Conservation (phyloP, 2,797 vertebrate species). For the Sebastes paucispinis region DNA sequence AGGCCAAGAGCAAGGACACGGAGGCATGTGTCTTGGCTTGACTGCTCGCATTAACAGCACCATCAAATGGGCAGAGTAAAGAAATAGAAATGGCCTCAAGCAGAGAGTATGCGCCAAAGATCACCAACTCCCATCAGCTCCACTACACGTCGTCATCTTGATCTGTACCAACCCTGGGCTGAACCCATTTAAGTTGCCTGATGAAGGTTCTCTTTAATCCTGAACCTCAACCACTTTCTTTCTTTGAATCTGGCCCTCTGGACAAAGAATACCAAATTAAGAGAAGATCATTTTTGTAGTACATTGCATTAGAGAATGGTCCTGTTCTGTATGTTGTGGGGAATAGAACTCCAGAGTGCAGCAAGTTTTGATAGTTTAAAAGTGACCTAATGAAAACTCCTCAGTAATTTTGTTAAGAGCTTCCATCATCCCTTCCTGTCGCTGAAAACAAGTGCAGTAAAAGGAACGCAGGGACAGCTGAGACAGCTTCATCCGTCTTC, state of each 20-base stretch:
- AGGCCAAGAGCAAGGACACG: conserved; percentile 40
- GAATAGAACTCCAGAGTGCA: neutral
- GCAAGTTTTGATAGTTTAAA: conserved; percentile 10
- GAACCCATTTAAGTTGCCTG: conserved; percentile 2
- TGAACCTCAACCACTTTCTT: neutral
- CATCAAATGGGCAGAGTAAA: conserved; percentile 6
- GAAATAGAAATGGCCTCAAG: conserved; percentile 34
- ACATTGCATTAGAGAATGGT: neutral
- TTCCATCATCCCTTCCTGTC: conserved; percentile 50
- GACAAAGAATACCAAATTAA: neutral
- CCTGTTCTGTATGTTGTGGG: neutral
- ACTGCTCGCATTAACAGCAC: conserved; percentile 33
- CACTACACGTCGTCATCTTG: conserved; percentile 12
- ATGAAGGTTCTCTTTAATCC: neutral
- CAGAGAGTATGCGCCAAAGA: conserved; percentile 27
- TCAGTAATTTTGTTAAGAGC: conserved; percentile 23
- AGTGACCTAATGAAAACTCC: conserved; percentile 44
- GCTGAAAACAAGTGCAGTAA: conserved; percentile 39
- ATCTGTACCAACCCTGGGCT: neutral
- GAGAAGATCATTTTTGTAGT: neutral
- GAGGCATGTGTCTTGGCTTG: conserved; percentile 27
- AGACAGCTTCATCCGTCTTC: conserved; percentile 62
- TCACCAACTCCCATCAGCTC: conserved; percentile 18
- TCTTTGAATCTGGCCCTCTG: neutral
- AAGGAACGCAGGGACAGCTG: conserved; percentile 32